These are phyloP conservation scores for Desmodus rotundus DNA, from an alignment of 2,113 vertebrate genomes.

Conservation along the genomic window DNA sequence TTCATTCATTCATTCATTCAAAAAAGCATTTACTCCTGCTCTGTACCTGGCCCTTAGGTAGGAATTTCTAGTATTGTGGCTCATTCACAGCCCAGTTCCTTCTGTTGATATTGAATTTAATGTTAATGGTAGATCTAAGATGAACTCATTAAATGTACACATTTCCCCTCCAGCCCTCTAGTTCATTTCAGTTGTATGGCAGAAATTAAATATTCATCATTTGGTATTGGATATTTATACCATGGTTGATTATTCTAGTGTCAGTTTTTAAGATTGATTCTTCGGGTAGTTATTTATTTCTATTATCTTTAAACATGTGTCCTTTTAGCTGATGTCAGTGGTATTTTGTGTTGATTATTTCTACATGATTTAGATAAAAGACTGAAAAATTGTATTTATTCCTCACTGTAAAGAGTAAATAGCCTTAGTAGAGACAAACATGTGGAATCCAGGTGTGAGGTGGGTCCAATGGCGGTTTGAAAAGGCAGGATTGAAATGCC, in stretches of 20 bases:
- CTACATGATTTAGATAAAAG: neutral
- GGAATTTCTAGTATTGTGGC: neutral
- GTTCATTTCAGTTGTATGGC: neutral
- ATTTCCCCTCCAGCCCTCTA: neutral
- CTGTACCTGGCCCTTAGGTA: neutral
- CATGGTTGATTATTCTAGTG: conserved; percentile 2
- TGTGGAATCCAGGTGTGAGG: neutral
- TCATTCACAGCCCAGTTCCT: neutral
- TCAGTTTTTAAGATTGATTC: neutral
- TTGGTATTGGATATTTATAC: conserved; percentile 22
- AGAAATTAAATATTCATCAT: conserved; percentile 32
- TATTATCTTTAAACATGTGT: neutral
- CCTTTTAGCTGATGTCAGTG: neutral
- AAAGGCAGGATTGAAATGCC: conserved; percentile 30
- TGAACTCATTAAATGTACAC: neutral
- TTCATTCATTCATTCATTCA: neutral
- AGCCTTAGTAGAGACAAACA: neutral
- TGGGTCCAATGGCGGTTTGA: neutral
- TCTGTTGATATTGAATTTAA: conserved; percentile 4
- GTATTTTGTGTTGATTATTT: conserved; percentile 36
- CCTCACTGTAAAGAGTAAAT: neutral
- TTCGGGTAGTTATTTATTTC: neutral
- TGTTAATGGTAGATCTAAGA: neutral
- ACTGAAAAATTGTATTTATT: neutral
- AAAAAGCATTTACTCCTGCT: neutral